Percentiles rank a stretch among this genome's conserved stretches.
These are phyloP conservation scores for Dryoscopus gambensis DNA, from an alignment of 2,113 vertebrate genomes.

Conservation along the genomic window DNA sequence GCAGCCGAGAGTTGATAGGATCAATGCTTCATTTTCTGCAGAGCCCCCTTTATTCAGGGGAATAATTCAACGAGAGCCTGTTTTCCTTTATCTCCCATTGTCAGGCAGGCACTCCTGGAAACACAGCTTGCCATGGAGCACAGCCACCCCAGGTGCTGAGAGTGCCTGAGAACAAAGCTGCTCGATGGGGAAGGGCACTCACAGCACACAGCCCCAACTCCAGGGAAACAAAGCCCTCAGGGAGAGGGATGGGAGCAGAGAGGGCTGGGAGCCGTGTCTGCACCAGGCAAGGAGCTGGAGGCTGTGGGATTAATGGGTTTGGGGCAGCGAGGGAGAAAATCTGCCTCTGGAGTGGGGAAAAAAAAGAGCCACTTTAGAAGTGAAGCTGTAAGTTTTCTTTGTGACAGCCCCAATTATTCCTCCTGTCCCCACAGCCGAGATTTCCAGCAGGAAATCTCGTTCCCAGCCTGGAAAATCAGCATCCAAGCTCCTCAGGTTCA, in stretches of 20 bases:
- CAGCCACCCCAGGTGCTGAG: constrained; percentile 52
- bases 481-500: not conserved
- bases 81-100: constrained; percentile 60
- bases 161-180: constrained; percentile 52
- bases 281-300: not conserved
- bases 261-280: not conserved
- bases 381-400: not conserved
- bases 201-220: not conserved
- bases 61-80: constrained; percentile 54
- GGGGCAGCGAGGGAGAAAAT: constrained; percentile 28
- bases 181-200: constrained; percentile 29
- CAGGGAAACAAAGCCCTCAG: constrained; percentile 45
- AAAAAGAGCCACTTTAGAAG: not conserved
- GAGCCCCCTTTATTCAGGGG: constrained; percentile 58
- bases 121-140: constrained; percentile 25
- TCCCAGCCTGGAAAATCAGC: not conserved
- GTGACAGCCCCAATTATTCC: not conserved
- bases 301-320: not conserved
- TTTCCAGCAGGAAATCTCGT: not conserved
- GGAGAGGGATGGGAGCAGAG: constrained; percentile 1
- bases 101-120: constrained; percentile 59
- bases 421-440: not conserved
- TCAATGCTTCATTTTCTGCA: constrained; percentile 59
- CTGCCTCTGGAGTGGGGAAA: not conserved
- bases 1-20: constrained; percentile 40